Evolutionary conservation across 2,888 invertebrate species (phyloP).

Genomic region (Steromphala cineraria): DNA sequence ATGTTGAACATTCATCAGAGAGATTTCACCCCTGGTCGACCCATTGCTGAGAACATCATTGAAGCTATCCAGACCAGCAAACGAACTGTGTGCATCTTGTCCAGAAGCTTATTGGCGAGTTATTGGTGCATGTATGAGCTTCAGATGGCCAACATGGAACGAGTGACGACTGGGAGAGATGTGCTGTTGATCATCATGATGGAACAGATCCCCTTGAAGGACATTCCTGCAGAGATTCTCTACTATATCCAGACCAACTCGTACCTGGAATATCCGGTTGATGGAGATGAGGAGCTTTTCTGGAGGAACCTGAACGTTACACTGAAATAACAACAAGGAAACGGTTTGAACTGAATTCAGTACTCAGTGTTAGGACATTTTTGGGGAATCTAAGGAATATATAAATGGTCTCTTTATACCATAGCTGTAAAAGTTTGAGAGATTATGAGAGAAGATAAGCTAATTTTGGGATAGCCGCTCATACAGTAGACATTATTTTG

Average conservation of each 20-base stretch:
- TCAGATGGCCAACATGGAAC: slow-evolving; percentile 32
- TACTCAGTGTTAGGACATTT: too few relatives aligned
- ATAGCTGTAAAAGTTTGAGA: too few relatives aligned
- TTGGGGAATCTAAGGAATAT: not conserved
- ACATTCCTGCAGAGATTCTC: slow-evolving; percentile 6
- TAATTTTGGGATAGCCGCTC: too few relatives aligned
- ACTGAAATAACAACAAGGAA: not conserved
- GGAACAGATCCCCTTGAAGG: slow-evolving; percentile 1
- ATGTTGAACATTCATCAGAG: slow-evolving; percentile 30
- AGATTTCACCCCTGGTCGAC: slow-evolving; percentile 35
- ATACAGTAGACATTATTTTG: too few relatives aligned
- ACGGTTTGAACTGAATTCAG: too few relatives aligned
- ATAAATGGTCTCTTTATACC: not conserved
- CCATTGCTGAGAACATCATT: slow-evolving; percentile 35
- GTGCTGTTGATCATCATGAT: slow-evolving; percentile 15
- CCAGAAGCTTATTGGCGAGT: slow-evolving; percentile 31
- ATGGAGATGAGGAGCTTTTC: not conserved
- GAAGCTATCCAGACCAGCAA: slow-evolving; percentile 35
- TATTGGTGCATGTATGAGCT: slow-evolving; percentile 35
- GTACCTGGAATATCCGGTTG: slow-evolving; percentile 13
- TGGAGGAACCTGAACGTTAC: not conserved
- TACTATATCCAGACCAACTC: slow-evolving; percentile 18
- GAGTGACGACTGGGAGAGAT: slow-evolving; percentile 23
- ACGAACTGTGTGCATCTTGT: slow-evolving; percentile 36
- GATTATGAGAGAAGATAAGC: too few relatives aligned